Percentiles rank a stretch among this genome's conserved stretches.
These are phyloP conservation scores for Melieria crassipennis DNA, from an alignment of 2,888 invertebrate species.

Conservation along the genomic window DNA sequence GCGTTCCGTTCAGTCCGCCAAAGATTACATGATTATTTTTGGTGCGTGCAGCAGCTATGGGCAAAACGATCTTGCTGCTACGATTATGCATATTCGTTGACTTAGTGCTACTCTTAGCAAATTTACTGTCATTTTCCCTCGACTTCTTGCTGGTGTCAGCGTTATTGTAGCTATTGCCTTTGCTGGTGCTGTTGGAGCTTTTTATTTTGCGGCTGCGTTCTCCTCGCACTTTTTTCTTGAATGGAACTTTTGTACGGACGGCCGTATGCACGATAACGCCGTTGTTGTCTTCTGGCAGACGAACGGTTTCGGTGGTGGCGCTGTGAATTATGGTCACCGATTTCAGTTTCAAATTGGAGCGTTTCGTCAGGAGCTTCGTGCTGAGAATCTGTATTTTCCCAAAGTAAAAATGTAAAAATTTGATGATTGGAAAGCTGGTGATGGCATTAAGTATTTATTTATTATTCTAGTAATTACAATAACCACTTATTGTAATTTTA, in stretches of 20 bases:
- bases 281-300: slow-evolving; percentile 80
- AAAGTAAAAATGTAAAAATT: slow-evolving; percentile 15
- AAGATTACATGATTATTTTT: slow-evolving; percentile 65
- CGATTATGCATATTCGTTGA: slow-evolving; percentile 19
- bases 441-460: too few species aligned
- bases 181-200: slow-evolving; percentile 42
- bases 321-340: slow-evolving; percentile 90
- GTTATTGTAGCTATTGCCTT: too few species aligned
- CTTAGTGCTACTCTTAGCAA: background rate
- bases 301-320: slow-evolving; percentile 88
- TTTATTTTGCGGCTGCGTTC: slow-evolving; percentile 56
- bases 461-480: too few species aligned
- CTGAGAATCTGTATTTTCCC: slow-evolving; percentile 73
- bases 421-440: too few species aligned
- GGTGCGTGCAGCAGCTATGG: slow-evolving; percentile 53
- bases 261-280: slow-evolving; percentile 86
- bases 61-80: slow-evolving; percentile 5
- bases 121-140: too few species aligned
- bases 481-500: too few species aligned
- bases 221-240: slow-evolving; percentile 81
- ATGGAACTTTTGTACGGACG: slow-evolving; percentile 85
- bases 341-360: slow-evolving; percentile 82
- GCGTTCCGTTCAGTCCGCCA: slow-evolving; percentile 65
- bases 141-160: slow-evolving; percentile 4
- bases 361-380: slow-evolving; percentile 82